Evolutionary conservation across 2,113 vertebrate genomes (phyloP).

Genomic region (Butorides virescens): DNA sequence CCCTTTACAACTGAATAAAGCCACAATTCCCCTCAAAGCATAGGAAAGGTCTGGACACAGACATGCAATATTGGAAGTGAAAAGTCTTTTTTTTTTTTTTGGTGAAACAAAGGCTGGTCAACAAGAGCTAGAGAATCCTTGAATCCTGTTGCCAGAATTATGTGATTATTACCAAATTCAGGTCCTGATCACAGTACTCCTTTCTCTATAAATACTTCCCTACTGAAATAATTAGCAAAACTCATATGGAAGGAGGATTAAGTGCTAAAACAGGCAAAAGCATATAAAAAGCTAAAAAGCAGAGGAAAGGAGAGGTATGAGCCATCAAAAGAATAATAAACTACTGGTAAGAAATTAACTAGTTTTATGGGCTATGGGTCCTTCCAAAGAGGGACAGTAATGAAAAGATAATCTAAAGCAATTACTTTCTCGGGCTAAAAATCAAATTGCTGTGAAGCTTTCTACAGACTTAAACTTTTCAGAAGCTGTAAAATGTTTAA

Average conservation of each 20-base stretch:
- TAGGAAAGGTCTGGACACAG: neutral
- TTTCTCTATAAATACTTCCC: neutral
- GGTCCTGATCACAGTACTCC: neutral
- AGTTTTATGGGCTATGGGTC: neutral
- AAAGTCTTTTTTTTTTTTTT: neutral
- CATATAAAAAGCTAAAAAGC: neutral
- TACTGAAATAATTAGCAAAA: neutral
- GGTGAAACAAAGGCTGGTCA: neutral
- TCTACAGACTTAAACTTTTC: constrained; percentile 14
- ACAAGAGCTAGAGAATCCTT: neutral
- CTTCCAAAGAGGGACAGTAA: neutral
- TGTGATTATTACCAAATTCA: neutral
- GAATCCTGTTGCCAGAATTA: neutral
- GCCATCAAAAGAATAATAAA: constrained; percentile 15
- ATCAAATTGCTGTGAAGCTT: neutral
- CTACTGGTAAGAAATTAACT: constrained; percentile 16
- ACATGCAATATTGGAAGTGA: neutral
- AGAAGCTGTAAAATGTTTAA: constrained; percentile 25
- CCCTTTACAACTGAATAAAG: neutral
- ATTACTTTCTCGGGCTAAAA: constrained; percentile 10
- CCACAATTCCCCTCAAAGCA: neutral
- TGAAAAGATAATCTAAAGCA: constrained; percentile 13
- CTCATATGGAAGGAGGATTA: neutral
- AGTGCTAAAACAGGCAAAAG: neutral
- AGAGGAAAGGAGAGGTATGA: neutral